A percentile compares a stretch with the other conserved stretches of the same genome.
Conservation (phyloP, 2,113 vertebrate species). For the Plecturocebus donacophilus region DNA sequence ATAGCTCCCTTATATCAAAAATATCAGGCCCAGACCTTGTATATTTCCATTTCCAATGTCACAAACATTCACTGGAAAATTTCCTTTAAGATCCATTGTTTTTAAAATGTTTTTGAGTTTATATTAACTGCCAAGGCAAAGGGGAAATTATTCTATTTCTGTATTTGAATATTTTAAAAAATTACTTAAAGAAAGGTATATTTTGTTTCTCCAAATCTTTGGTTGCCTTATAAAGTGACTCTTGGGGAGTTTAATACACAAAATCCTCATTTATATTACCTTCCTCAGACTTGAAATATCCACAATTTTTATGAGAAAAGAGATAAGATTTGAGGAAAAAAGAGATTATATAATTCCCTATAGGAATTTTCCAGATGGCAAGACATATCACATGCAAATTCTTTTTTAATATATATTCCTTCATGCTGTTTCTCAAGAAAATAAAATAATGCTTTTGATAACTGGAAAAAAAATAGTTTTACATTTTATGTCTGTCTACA, state of each 20-base stretch:
- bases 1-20: not conserved
- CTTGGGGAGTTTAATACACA: not conserved
- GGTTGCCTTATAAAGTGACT: constrained; percentile 5
- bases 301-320: not conserved
- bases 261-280: not conserved
- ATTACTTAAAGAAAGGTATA: not conserved
- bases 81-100: not conserved
- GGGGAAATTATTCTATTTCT: not conserved
- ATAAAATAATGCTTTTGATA: not conserved
- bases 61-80: constrained; percentile 18
- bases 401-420: constrained; percentile 21
- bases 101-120: constrained; percentile 23
- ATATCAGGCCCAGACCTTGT: not conserved
- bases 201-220: constrained; percentile 20
- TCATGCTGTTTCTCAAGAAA: not conserved
- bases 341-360: not conserved
- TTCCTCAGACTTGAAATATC: not conserved
- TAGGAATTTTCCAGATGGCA: constrained; percentile 40
- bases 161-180: not conserved
- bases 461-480: not conserved
- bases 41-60: not conserved
- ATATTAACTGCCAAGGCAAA: not conserved
- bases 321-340: not conserved
- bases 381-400: constrained; percentile 30
- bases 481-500: not conserved